phyloP scores from a whole-genome alignment of 2,113 vertebrate species.

The Pantherophis guttatus region DNA sequence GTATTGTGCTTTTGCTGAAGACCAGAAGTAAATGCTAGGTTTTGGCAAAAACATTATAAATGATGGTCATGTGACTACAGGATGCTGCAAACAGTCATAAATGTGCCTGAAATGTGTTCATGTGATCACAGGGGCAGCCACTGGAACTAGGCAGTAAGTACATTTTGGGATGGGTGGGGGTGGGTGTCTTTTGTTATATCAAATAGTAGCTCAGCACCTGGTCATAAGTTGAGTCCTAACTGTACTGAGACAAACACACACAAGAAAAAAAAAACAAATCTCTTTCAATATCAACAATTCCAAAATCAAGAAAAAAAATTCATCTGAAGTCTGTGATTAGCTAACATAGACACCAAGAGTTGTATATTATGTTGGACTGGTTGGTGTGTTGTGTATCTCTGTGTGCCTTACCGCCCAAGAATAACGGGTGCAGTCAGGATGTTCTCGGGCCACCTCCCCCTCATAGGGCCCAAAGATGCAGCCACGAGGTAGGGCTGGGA shows the following conservation, averaged over 20 bases:
- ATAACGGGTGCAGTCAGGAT: conserved; percentile 62
- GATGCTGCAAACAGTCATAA: not conserved
- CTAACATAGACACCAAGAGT: not conserved
- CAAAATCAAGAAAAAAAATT: not conserved
- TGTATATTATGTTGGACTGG: not conserved
- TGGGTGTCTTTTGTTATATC: not conserved
- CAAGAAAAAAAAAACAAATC: not conserved
- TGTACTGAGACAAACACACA: not conserved
- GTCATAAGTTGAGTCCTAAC: not conserved
- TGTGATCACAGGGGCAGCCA: not conserved
- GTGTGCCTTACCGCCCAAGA: conserved; percentile 70
- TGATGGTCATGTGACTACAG: not conserved
- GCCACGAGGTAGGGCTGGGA: conserved; percentile 62
- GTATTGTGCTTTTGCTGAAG: not conserved
- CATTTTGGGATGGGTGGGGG: not conserved
- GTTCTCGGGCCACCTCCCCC: conserved; percentile 63
- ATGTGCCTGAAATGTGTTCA: not conserved
- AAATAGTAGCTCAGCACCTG: not conserved
- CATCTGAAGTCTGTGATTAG: not conserved
- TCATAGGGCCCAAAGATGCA: conserved; percentile 73
- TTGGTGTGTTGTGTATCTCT: conserved; percentile 21
- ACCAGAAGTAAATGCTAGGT: not conserved
- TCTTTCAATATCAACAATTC: not conserved
- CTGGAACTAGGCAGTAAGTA: not conserved
- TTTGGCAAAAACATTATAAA: not conserved